A percentile compares a stretch with the other conserved stretches of the same genome.
Conservation (phyloP, 2,888 invertebrate genomes). For the Drosophila longiperda region DNA sequence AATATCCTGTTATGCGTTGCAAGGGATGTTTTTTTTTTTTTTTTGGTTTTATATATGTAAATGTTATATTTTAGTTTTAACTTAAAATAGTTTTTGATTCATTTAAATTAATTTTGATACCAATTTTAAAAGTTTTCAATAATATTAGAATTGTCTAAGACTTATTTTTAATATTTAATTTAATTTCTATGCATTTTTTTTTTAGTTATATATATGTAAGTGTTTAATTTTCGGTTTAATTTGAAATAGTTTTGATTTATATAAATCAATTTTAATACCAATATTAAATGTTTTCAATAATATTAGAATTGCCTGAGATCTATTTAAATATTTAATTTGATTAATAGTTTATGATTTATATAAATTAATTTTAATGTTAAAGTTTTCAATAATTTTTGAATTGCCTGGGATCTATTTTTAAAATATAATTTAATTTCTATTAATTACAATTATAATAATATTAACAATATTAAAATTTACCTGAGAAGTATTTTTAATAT, state of each 20-base stretch:
- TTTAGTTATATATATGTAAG: not conserved
- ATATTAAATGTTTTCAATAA: not conserved
- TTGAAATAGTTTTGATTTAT: not conserved
- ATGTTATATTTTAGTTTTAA: rapidly evolving
- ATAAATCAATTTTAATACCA: not conserved
- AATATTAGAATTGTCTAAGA: not conserved
- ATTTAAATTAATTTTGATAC: not conserved
- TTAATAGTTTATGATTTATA: not conserved
- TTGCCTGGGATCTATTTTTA: not conserved
- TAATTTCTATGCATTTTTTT: too few species aligned
- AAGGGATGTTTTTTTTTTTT: not conserved
- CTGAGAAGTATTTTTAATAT: too few species aligned
- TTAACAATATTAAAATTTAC: too few species aligned
- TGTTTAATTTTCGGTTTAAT: not conserved
- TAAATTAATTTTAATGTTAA: not conserved
- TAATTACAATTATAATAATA: too few species aligned
- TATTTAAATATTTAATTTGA: too few species aligned
- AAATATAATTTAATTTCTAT: too few species aligned
- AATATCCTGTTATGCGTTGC: conserved; percentile 17
- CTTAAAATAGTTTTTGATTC: not conserved
- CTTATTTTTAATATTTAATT: too few species aligned
- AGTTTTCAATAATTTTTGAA: not conserved
- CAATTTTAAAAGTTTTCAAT: not conserved
- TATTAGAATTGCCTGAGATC: not conserved
- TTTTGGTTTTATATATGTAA: not conserved